Base-by-base conservation (phyloP, 2,888 invertebrate genomes). In the Globia sparganii region DNA sequence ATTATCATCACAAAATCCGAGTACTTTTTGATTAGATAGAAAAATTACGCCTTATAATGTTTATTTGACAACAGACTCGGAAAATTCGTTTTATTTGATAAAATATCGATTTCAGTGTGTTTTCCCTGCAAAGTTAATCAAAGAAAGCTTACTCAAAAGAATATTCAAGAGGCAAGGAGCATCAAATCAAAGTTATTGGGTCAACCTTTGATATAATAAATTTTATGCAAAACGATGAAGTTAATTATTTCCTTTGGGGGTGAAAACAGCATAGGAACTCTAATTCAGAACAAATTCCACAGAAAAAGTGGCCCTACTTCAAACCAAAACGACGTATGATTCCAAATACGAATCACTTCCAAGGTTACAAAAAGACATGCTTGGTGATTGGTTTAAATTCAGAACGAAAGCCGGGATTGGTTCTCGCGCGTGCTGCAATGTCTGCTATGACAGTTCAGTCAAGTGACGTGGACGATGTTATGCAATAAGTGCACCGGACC, bases 181-280 rank as follows among this genome's bases (percentile, higher is more conserved):
- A 78, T 74, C 67, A 77, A 84, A 78, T 73, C 69, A 77, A 84
- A 89, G 86, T 89, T 90, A 89, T 88, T 89, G 87, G 89, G 88
- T 86, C 90, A 85, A 83, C 84, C 88, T 88, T 87, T 92, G 93
- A 93, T 91, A 84, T 81, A 94, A 94, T 93, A 93, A 93, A 94
- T 94, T 93, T 91, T 90, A 94, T 94, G 94, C 90, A 92, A 94
- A 94, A 88, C 86, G 90, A 87, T 86, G 84, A 86, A 81, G 77
- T 77, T 88, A 86, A 90, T 87, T 89, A 84, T 80, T 83, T 76
- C 77, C 69, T 77, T 72, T 77, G 46, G 61, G 67, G 68, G 15
- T 37, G 58, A 66, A 72, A 69, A 71, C 34, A 62, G 5, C n/a
- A n/a, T n/a, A n/a, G n/a, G n/a, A n/a, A n/a, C n/a, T n/a, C n/a